Conservation (phyloP, 2,797 vertebrate species). For the Notolepis coatsorum region DNA sequence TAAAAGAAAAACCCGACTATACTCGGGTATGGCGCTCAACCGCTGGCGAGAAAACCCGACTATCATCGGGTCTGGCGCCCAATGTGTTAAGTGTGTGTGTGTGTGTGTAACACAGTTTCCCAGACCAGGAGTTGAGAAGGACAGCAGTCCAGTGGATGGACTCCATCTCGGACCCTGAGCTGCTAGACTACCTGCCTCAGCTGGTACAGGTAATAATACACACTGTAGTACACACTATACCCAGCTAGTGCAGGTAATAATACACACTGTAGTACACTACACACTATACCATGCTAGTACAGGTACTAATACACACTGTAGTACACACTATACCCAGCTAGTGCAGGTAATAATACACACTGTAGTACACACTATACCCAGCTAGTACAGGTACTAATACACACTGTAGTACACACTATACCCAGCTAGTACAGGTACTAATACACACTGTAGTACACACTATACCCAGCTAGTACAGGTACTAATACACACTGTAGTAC, state of each 20-base stretch:
- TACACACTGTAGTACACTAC: background rate
- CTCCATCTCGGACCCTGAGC: constrained; percentile 91
- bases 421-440: too few relatives aligned
- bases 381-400: too few relatives aligned
- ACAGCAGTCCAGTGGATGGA: constrained; percentile 96
- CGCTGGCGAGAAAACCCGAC: too few relatives aligned
- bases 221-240: background rate
- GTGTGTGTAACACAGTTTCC: constrained; percentile 81
- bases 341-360: background rate
- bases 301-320: background rate
- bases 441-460: background rate
- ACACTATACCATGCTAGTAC: too few relatives aligned
- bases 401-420: background rate
- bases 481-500: background rate
- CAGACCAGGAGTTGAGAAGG: constrained; percentile 93
- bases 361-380: background rate
- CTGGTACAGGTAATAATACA: constrained; percentile 92
- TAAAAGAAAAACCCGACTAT: too few relatives aligned
- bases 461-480: too few relatives aligned
- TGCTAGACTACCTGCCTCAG: constrained; percentile 96
- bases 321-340: background rate
- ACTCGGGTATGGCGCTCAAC: too few relatives aligned
- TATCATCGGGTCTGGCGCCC: too few relatives aligned
- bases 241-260: too few relatives aligned
- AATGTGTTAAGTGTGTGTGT: constrained; percentile 13